Base-by-base conservation (phyloP, 2,113 vertebrate species). In the Nerophis lumbriciformis region DNA sequence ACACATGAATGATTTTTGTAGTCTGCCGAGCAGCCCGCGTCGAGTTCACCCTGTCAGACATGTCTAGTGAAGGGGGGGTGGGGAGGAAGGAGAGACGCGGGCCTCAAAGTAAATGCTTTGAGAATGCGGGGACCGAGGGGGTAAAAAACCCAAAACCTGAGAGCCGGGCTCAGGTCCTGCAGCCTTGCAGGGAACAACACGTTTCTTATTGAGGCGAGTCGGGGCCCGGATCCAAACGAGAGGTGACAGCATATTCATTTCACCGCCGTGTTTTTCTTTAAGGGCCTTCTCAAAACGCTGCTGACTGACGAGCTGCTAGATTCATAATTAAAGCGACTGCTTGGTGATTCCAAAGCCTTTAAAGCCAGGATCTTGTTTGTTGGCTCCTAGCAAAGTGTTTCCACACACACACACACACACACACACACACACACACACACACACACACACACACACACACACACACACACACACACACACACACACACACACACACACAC, bases 1-100 rank as follows among this genome's bases (percentile, higher is more conserved):
- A 89, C 89, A 90, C 88, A 92, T 92, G 88, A 91, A 92, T 91
- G 91, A 90, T 90, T 91, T 89, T 90, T 88, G 86, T 89, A 90
- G 90, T 90, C 90, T 91, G 88, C 77, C 89, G 85, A 90, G 83
- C 86, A 84, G 87, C 87, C 86, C 86, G 82, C 80, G 76, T 89
- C 66, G 88, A 85, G 89, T 90, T 92, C 89, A 90, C 85, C 74
- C 89, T 90, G 88, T 90, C 90, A 90, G 87, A 89, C 85, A 78
- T 83, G 89, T 91, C 89, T 90, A 85, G 42, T 45, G 42, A 3
- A 45, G 42, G 42, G 86, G 81, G 85, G 82, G 81, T 85, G 83
- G 83, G 83, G 85, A 80, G 71, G 76, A 75, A 77, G 48, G 59
- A 64, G 79, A 76, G 77, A 84, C 79, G 47, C 72, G 71, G 87